Percentiles rank a stretch among this genome's conserved stretches.
Conservation (phyloP, 2,888 invertebrate species). For the Synergus itoensis region DNA sequence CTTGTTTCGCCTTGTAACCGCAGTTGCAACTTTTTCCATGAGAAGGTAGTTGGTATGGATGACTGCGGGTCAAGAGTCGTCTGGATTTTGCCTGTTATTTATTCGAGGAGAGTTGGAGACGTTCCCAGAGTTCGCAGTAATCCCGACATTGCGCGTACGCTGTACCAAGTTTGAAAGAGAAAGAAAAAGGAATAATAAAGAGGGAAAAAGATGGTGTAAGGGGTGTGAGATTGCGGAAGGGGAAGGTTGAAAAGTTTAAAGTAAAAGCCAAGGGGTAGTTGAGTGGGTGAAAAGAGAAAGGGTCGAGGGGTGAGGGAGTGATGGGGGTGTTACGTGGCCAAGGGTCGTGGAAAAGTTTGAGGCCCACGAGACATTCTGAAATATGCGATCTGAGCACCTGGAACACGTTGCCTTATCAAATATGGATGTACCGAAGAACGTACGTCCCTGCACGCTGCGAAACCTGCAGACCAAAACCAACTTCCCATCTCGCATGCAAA, state of each 20-base stretch:
- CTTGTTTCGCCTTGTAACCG: constrained; percentile 10
- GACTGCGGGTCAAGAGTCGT: constrained; percentile 49
- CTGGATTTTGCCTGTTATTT: constrained; percentile 47
- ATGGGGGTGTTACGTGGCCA: neutral
- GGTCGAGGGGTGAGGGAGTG: neutral
- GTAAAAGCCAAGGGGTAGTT: constrained; percentile 51
- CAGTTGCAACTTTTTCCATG: neutral
- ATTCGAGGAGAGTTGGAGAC: constrained; percentile 48
- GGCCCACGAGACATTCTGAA: constrained; percentile 43
- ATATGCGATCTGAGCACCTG: constrained; percentile 46
- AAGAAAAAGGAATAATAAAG: neutral
- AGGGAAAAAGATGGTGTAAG: constrained; percentile 42
- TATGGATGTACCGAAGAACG: constrained; percentile 53
- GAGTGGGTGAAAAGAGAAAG: constrained; percentile 35
- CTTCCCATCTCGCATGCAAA: constrained; percentile 24
- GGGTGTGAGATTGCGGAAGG: constrained; percentile 49
- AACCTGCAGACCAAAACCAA: constrained; percentile 42
- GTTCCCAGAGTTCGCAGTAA: constrained; percentile 47
- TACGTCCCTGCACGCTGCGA: constrained; percentile 32
- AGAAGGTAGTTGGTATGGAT: constrained; percentile 16
- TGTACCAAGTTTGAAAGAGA: constrained; percentile 16
- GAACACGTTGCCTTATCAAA: constrained; percentile 55
- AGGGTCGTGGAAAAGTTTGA: constrained; percentile 47
- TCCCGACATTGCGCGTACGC: constrained; percentile 36
- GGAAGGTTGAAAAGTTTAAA: constrained; percentile 52